Percentiles rank a stretch among this genome's conserved stretches.
Evolutionary conservation across 2,888 invertebrate genomes (phyloP).

Genomic region (Drosophila tripunctata): DNA sequence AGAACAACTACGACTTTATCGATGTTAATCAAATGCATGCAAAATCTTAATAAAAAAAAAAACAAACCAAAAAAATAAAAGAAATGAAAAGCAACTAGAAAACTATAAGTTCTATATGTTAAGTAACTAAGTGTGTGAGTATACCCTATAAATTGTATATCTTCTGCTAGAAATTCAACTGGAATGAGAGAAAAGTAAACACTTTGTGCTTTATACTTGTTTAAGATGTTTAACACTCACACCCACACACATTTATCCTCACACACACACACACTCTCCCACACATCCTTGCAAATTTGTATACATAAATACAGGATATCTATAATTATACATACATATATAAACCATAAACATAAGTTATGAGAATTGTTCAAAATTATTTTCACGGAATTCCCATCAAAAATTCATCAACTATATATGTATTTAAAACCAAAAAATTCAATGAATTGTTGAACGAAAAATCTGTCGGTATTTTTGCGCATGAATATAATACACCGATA

Average conservation of each 20-base stretch:
- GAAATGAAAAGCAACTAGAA: neutral
- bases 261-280: neutral
- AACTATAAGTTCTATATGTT: conserved; percentile 15
- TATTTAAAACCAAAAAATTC: conserved; percentile 7
- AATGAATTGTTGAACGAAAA: no score
- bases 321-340: no score
- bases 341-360: neutral
- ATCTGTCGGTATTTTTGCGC: conserved; percentile 47
- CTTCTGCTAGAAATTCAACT: conserved; percentile 31
- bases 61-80: neutral
- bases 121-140: conserved; percentile 27
- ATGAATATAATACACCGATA: conserved; percentile 64
- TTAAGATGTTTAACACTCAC: conserved; percentile 55
- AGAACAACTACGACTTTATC: conserved; percentile 20
- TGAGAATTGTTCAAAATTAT: conserved; percentile 20
- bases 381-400: conserved; percentile 4
- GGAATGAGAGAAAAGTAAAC: conserved; percentile 63
- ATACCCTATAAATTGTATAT: conserved; percentile 35
- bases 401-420: conserved; percentile 18
- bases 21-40: conserved; percentile 6
- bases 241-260: neutral
- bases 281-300: no score
- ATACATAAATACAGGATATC: conserved; percentile 11
- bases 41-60: neutral
- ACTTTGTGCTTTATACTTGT: conserved; percentile 76